Evolutionary conservation across 2,113 vertebrate species (phyloP).

Genomic region (Tragelaphus strepsiceros): DNA sequence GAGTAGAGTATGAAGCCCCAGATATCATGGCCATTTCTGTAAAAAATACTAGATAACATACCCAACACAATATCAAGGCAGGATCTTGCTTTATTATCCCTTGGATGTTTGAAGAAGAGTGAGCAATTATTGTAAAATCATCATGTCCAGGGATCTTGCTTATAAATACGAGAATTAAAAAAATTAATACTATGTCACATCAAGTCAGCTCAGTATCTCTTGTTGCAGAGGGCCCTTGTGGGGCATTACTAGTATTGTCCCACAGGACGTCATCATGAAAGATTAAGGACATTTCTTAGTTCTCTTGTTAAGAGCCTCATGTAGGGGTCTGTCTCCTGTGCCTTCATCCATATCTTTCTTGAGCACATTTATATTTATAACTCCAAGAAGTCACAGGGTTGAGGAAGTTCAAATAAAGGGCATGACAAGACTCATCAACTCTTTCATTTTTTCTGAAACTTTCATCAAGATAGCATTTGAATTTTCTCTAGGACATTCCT

Average conservation of each 20-base stretch:
- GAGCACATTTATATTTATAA: not conserved
- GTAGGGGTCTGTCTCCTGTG: not conserved
- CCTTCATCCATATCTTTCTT: not conserved
- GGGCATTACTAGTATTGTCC: not conserved
- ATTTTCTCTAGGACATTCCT: not conserved
- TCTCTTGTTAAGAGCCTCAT: not conserved
- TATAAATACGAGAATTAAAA: conserved; percentile 18
- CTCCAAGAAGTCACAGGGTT: not conserved
- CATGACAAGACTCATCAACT: not conserved
- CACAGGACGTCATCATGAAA: not conserved
- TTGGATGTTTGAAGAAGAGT: not conserved
- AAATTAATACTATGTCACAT: not conserved
- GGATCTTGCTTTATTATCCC: not conserved
- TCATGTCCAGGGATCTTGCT: not conserved
- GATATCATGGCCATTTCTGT: not conserved
- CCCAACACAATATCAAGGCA: not conserved
- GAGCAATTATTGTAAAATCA: conserved; percentile 10
- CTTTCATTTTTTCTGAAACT: conserved; percentile 8
- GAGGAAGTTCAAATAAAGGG: conserved; percentile 8
- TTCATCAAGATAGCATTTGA: not conserved
- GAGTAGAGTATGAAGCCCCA: not conserved
- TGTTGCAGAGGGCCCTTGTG: not conserved
- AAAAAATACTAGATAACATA: not conserved
- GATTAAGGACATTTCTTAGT: not conserved
- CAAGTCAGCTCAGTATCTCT: not conserved